Evolutionary conservation across 1,140 invertebrate species (phyloP).

Genomic region (Battus philenor): DNA sequence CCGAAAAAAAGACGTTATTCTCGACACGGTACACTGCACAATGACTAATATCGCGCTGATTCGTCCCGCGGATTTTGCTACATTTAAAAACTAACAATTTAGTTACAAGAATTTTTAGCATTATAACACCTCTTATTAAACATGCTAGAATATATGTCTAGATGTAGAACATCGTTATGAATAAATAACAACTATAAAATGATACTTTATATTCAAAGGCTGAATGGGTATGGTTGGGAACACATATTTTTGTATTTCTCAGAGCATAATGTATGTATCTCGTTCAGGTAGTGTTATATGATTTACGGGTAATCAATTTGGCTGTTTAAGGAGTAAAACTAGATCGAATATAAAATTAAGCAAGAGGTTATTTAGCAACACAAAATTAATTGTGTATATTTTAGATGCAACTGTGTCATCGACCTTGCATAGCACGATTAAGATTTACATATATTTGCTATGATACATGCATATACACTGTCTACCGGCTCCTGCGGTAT

Average conservation of each 20-base stretch:
- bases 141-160: too few relatives aligned
- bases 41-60: constrained; percentile 34
- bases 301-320: constrained; percentile 28
- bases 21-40: constrained; percentile 30
- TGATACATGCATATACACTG: too few relatives aligned
- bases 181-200: constrained; percentile 22
- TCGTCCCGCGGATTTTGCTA: constrained; percentile 36
- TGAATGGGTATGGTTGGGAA: too few relatives aligned
- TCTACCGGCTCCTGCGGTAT: too few relatives aligned
- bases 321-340: constrained; percentile 38
- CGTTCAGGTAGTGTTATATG: constrained; percentile 18
- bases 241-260: constrained; percentile 20
- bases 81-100: too few relatives aligned
- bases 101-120: too few relatives aligned
- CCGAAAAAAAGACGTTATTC: constrained; percentile 45
- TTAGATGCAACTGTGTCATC: constrained; percentile 49
- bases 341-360: constrained; percentile 48
- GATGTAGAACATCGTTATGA: constrained; percentile 7
- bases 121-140: too few relatives aligned
- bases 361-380: constrained; percentile 54
- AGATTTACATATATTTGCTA: constrained; percentile 38
- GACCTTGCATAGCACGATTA: constrained; percentile 57
- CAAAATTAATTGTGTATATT: constrained; percentile 45
- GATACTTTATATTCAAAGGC: constrained; percentile 29
- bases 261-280: constrained; percentile 15